A percentile compares a stretch with the other conserved stretches of the same genome.
phyloP scores from a whole-genome alignment of 2,113 vertebrate species.

The Cairina moschata region DNA sequence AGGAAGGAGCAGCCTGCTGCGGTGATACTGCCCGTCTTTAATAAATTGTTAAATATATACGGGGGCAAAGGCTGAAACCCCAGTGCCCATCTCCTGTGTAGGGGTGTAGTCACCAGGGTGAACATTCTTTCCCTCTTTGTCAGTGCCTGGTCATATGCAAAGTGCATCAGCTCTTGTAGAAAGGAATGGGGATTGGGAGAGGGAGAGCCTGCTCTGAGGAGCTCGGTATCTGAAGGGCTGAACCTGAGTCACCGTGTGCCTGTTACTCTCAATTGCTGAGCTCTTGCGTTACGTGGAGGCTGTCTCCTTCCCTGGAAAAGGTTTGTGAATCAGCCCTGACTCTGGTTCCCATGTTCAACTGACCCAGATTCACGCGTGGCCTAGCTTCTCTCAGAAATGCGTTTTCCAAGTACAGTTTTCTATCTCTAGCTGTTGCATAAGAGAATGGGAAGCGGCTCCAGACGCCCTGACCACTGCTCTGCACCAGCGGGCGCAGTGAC shows the following conservation, averaged over 20 bases:
- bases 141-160: rapidly evolving
- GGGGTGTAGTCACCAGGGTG: no score
- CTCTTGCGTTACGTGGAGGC: not conserved
- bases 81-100: not conserved
- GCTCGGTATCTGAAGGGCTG: not conserved
- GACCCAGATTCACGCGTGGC: not conserved
- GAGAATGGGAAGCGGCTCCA: not conserved
- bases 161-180: not conserved
- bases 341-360: not conserved
- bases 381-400: not conserved
- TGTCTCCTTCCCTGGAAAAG: not conserved
- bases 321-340: not conserved
- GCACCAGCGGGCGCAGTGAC: not conserved
- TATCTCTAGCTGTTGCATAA: rapidly evolving
- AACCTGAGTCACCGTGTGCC: not conserved
- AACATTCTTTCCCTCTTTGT: rapidly evolving
- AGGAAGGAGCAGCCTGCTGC: not conserved
- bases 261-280: not conserved
- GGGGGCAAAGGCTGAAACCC: not conserved
- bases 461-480: not conserved
- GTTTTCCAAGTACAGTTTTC: not conserved
- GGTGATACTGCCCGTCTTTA: not conserved
- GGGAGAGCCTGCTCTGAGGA: not conserved
- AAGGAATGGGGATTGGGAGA: not conserved
- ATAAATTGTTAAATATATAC: rapidly evolving